Evolutionary conservation across 2,797 vertebrate species (phyloP).

Genomic region (Aratinga solstitialis): DNA sequence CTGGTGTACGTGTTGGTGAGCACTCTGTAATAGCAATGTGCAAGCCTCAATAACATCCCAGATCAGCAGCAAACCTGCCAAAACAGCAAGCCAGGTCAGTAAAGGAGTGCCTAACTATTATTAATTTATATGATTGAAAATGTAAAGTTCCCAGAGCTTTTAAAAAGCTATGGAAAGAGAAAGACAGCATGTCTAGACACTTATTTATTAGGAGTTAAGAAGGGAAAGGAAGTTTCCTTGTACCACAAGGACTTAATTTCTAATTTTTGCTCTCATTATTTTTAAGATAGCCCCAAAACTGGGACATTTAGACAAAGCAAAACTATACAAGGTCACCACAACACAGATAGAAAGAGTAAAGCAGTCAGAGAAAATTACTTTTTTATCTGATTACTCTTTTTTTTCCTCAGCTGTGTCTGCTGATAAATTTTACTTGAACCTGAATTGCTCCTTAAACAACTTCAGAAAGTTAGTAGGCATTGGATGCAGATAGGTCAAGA

Average conservation of each 20-base stretch:
- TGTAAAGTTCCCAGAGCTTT: neutral
- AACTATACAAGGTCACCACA: neutral
- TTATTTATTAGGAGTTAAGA: neutral
- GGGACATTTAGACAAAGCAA: neutral
- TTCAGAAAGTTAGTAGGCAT: neutral
- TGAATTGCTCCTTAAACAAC: neutral
- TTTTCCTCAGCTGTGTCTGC: neutral
- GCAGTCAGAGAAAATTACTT: neutral
- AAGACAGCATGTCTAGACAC: neutral
- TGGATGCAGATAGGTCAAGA: neutral
- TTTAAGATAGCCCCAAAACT: neutral
- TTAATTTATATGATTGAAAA: neutral
- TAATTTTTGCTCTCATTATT: neutral
- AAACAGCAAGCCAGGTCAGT: neutral
- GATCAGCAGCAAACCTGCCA: neutral
- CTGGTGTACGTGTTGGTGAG: neutral
- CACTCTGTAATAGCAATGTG: neutral
- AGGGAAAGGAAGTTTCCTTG: neutral
- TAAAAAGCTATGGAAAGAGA: neutral
- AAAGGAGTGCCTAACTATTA: neutral
- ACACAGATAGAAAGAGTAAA: neutral
- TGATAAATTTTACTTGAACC: neutral
- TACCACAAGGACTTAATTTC: neutral
- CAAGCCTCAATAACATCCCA: neutral
- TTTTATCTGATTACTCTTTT: neutral